Evolutionary conservation across 1,140 invertebrate species (phyloP).

Genomic region (Holcopasites calliopsidis): DNA sequence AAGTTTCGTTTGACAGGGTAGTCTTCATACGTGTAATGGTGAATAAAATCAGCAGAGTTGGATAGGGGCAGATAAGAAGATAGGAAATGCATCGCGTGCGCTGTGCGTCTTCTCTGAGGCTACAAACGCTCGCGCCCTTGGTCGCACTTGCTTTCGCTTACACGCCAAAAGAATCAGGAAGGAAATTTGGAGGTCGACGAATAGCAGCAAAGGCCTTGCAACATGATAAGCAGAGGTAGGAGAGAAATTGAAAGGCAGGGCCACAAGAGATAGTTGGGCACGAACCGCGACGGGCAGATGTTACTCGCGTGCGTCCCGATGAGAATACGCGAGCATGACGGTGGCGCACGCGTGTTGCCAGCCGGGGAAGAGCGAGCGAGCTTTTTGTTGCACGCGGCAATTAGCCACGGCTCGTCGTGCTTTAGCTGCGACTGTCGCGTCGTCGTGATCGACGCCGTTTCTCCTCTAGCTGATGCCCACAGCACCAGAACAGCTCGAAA

Average conservation of each 20-base stretch:
- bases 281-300: slow-evolving; percentile 26
- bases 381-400: slow-evolving; percentile 51
- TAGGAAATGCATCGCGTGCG: too few relatives aligned
- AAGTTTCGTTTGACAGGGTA: too few relatives aligned
- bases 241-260: neutral
- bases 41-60: too few relatives aligned
- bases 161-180: too few relatives aligned
- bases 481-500: slow-evolving; percentile 5
- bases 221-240: neutral
- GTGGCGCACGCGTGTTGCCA: slow-evolving; percentile 16
- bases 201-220: too few relatives aligned
- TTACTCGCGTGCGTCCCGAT: slow-evolving; percentile 44
- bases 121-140: too few relatives aligned
- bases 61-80: too few relatives aligned
- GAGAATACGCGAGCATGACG: slow-evolving; percentile 24
- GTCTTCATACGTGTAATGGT: too few relatives aligned
- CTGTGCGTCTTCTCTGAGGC: too few relatives aligned
- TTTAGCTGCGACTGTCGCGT: slow-evolving; percentile 44
- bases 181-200: too few relatives aligned
- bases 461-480: too few relatives aligned
- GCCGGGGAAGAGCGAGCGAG: slow-evolving; percentile 22
- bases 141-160: too few relatives aligned
- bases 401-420: slow-evolving; percentile 54
- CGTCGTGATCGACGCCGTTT: slow-evolving; percentile 27
- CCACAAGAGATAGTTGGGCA: neutral